Conservation (phyloP, 2,888 invertebrate genomes). For the Spialia ferax region DNA sequence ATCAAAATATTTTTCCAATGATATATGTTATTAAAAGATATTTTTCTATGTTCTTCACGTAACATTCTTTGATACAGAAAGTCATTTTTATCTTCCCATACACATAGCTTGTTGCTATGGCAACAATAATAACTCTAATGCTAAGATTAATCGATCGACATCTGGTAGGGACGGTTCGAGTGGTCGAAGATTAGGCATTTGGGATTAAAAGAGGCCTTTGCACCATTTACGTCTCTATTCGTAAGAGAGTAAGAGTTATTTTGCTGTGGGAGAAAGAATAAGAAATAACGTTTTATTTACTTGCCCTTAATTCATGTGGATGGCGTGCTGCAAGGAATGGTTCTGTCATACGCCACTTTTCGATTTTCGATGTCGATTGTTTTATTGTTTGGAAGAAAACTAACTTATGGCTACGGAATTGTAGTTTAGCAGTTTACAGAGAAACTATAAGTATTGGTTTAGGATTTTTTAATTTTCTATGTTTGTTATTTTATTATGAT, state of each 20-base stretch:
- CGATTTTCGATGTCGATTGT: slow-evolving; percentile 25
- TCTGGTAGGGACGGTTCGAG: slow-evolving; percentile 73
- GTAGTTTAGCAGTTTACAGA: neutral
- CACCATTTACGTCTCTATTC: slow-evolving; percentile 17
- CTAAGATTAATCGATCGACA: slow-evolving; percentile 79
- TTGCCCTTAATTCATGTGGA: slow-evolving; percentile 49
- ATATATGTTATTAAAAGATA: no score
- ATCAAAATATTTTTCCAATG: no score
- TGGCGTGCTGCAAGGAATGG: slow-evolving; percentile 48
- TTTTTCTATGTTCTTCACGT: no score
- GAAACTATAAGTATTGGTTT: neutral
- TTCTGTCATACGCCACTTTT: slow-evolving; percentile 45
- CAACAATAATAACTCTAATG: slow-evolving; percentile 72
- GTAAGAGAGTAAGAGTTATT: neutral
- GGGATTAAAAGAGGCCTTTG: slow-evolving; percentile 56
- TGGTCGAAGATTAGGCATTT: slow-evolving; percentile 78
- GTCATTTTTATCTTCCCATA: no score
- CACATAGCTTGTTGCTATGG: slow-evolving; percentile 57
- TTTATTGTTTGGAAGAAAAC: slow-evolving; percentile 22
- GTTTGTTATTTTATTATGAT: no score
- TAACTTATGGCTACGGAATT: neutral
- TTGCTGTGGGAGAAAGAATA: slow-evolving; percentile 28
- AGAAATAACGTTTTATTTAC: slow-evolving; percentile 46
- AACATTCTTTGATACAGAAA: no score
- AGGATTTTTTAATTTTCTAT: neutral